phyloP scores from a whole-genome alignment of 2,888 invertebrate species.

The Acanthosepion pharaonis region DNA sequence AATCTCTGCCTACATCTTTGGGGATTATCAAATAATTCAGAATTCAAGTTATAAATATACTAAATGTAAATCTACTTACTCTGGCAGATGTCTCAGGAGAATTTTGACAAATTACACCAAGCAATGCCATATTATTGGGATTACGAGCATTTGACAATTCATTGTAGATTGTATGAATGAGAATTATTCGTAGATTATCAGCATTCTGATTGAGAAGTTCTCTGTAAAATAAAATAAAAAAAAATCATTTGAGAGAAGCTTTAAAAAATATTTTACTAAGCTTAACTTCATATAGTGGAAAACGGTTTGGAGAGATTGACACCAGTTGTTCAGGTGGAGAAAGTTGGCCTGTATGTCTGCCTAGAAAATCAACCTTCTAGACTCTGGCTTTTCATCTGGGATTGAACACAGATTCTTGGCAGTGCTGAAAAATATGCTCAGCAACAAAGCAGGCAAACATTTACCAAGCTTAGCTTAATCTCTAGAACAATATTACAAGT shows the following conservation, averaged over 20 bases:
- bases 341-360: no score
- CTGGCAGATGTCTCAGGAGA: slow-evolving; percentile 86
- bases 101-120: slow-evolving; percentile 90
- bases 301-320: no score
- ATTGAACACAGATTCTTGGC: neutral
- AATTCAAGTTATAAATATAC: no score
- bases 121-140: slow-evolving; percentile 94
- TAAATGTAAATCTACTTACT: slow-evolving; percentile 58
- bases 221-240: slow-evolving; percentile 75
- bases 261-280: no score
- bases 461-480: neutral
- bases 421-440: neutral
- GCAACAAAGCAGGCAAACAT: neutral
- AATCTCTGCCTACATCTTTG: no score
- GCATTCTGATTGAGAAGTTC: slow-evolving; percentile 90
- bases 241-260: neutral
- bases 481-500: neutral
- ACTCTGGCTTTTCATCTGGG: neutral
- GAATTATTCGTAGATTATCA: slow-evolving; percentile 86
- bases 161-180: slow-evolving; percentile 94
- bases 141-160: slow-evolving; percentile 91
- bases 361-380: no score
- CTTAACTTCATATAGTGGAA: no score
- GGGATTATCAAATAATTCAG: no score
- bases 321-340: no score